Evolutionary conservation across 2,888 invertebrate species (phyloP).

Genomic region (Andrena camellia): DNA sequence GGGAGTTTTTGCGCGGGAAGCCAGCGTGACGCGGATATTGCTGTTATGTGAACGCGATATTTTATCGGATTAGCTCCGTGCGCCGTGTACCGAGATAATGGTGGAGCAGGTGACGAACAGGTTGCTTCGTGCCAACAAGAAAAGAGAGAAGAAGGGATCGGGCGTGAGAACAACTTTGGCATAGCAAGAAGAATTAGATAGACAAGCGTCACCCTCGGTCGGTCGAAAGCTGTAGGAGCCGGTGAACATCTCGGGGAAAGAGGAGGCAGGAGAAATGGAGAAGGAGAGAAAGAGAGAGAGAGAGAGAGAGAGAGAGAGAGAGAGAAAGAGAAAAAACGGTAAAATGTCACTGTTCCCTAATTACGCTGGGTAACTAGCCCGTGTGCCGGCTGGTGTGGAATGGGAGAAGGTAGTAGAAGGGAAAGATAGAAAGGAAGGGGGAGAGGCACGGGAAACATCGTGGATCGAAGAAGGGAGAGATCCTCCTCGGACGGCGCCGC

Average conservation of each 20-base stretch:
- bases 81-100: not conserved
- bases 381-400: conserved; percentile 2
- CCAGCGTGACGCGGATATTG: conserved; percentile 21
- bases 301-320: conserved; percentile 29
- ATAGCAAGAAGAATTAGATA: too few relatives aligned
- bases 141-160: not conserved
- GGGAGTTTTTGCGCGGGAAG: not conserved
- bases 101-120: not conserved
- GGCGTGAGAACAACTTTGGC: too few relatives aligned
- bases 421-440: conserved; percentile 6
- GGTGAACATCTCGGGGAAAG: not conserved
- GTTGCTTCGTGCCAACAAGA: not conserved
- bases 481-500: conserved; percentile 57
- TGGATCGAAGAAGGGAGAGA: conserved; percentile 49
- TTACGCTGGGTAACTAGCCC: conserved; percentile 78
- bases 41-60: not conserved
- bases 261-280: not conserved
- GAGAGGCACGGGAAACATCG: conserved; percentile 52
- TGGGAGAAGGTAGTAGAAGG: conserved; percentile 46
- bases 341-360: conserved; percentile 82
- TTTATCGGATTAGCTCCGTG: too few relatives aligned
- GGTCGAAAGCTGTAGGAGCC: too few relatives aligned
- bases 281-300: conserved; percentile 8
- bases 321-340: conserved; percentile 75
- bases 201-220: too few relatives aligned